Evolutionary conservation across 30 jellyfish, hydroid and myxozoan species (phyloP).

Genomic region (Catostylus mosaicus): DNA sequence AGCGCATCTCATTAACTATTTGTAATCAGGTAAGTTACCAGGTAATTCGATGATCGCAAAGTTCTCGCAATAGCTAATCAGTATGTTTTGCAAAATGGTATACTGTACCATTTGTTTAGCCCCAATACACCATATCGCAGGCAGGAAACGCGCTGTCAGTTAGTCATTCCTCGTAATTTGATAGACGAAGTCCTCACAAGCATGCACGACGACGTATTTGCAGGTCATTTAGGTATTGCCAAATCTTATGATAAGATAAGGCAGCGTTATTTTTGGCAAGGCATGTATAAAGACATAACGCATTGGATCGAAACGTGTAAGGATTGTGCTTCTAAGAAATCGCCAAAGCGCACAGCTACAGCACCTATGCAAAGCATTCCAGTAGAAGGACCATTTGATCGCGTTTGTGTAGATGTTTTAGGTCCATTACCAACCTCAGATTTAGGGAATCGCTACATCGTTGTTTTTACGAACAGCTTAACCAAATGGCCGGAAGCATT

Average conservation of each 20-base stretch:
- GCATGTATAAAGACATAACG: conserved; percentile 57
- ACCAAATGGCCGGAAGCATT: conserved; percentile 82
- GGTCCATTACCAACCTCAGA: conserved; percentile 73
- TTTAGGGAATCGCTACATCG: conserved; percentile 56
- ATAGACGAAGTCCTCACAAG: conserved; percentile 30
- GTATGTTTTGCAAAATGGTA: conserved; percentile 38
- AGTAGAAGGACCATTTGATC: conserved; percentile 67
- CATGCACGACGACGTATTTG: conserved; percentile 59
- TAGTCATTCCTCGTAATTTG: conserved; percentile 55
- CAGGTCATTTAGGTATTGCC: conserved; percentile 74
- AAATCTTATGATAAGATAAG: conserved; percentile 55
- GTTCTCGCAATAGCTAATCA: conserved; percentile 25
- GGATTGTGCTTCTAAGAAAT: conserved; percentile 70
- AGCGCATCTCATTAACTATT: conserved; percentile 24
- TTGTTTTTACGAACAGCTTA: conserved; percentile 61
- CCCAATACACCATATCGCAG: conserved; percentile 57
- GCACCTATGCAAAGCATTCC: conserved; percentile 73
- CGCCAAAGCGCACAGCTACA: conserved; percentile 48
- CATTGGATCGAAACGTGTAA: conserved; percentile 66
- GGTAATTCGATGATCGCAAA: conserved; percentile 66
- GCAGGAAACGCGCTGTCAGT: conserved; percentile 55
- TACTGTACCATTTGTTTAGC: conserved; percentile 57
- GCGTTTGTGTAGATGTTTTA: conserved; percentile 45
- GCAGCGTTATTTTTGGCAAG: conserved; percentile 70
- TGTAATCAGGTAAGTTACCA: conserved; percentile 46